Percentiles rank a stretch among this genome's conserved stretches.
These are phyloP conservation scores for Hephaestus fuliginosus DNA, from an alignment of 2,797 vertebrate genomes.

Conservation along the genomic window DNA sequence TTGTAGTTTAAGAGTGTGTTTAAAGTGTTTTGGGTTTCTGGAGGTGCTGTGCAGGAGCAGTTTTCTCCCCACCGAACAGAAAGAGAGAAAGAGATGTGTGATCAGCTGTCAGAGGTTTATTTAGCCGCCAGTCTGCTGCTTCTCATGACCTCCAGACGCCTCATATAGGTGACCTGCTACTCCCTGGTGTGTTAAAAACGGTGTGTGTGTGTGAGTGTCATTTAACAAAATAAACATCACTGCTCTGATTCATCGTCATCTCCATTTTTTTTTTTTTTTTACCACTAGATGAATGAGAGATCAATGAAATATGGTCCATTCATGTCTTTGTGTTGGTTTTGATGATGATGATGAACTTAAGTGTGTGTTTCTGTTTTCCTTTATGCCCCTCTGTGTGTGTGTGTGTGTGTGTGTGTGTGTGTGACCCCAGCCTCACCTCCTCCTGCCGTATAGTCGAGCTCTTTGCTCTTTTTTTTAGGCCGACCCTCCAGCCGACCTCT, in stretches of 20 bases:
- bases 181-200: not conserved
- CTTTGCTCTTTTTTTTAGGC: conserved; percentile 51
- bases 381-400: not conserved
- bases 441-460: conserved; percentile 20
- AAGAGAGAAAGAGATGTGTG: not conserved
- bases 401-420: conserved; percentile 12
- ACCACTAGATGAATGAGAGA: not conserved
- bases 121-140: conserved; percentile 38
- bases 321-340: not conserved
- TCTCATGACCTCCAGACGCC: conserved; percentile 55
- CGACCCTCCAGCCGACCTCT: conserved; percentile 46
- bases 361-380: not conserved
- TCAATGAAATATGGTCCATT: not conserved
- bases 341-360: not conserved
- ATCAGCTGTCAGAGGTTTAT: conserved; percentile 64
- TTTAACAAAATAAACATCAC: not conserved
- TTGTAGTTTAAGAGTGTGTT: not conserved
- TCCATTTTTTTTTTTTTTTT: not conserved
- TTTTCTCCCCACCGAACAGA: not conserved
- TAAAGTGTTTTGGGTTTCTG: not conserved
- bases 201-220: not conserved
- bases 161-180: conserved; percentile 28
- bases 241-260: not conserved
- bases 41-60: not conserved
- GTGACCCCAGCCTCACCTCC: conserved; percentile 29